Evolutionary conservation across 2,888 invertebrate species (phyloP), one percentile per base, ranked within the genome.

Genomic region (Napeogenes inachia): DNA sequence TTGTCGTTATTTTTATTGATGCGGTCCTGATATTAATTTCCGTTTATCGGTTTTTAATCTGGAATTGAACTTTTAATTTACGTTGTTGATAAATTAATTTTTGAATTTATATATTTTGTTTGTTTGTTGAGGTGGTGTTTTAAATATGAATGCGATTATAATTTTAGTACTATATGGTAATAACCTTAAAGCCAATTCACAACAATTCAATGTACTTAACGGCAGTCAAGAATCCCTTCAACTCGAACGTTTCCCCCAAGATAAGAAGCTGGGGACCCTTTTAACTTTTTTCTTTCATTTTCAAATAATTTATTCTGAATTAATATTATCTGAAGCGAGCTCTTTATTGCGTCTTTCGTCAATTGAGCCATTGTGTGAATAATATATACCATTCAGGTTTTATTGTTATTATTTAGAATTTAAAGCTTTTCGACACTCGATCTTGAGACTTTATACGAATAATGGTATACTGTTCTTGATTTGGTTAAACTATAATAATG

Each of bases 261-360:
- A 66, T 62, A 64, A 64, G 64, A 57, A 64, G 65, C 57, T 56
- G 55, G 58, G 64, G 64, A 58, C 62, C 60, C 33, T 57, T 58
- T 69, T 81, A 79, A 77, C 79, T 79, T 78, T 81, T 82, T 72
- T 74, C 73, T 77, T 42, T 55, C 53, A 61, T 54, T 76, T 75
- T 73, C 71, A 76, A 81, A 82, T 85, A 82, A 84, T 83, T 81
- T 77, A 81, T 83, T 80, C 76, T 75, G 79, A 81, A 84, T 83
- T 85, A 83, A 82, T 81, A 79, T 81, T 79, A 78, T 81, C 76
- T 75, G 75, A 76, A 74, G 78, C 77, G 76, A 75, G 63, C 61
- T 56, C 61, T 80, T 81, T 81, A 84, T 80, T 81, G 73, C 77
- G 61, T 63, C 59, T 63, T 73, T 74, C 64, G 56, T 21, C 62